A percentile compares a stretch with the other conserved stretches of the same genome.
Evolutionary conservation across 2,888 invertebrate genomes (phyloP).

Genomic region (Pristionchus fissidentatus): DNA sequence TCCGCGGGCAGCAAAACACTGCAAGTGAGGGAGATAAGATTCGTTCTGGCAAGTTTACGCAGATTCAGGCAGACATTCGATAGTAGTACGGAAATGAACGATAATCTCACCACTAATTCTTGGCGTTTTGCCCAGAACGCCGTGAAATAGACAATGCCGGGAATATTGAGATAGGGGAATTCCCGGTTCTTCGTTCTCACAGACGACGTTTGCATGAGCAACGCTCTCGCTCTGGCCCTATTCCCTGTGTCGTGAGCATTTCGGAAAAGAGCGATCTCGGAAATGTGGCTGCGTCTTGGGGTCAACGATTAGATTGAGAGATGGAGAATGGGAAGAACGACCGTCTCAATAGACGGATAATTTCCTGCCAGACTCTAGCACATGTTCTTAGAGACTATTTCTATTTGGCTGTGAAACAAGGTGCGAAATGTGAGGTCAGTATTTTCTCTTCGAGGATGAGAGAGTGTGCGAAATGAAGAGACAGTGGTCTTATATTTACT

Average conservation of each 20-base stretch:
- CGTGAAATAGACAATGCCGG: neutral
- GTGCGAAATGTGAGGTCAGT: too few relatives aligned
- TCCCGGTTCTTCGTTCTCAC: neutral
- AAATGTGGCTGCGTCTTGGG: neutral
- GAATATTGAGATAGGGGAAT: neutral
- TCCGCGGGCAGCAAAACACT: too few relatives aligned
- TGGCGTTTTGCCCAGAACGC: neutral
- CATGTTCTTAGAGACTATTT: neutral
- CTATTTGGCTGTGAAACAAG: neutral
- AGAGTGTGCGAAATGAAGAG: too few relatives aligned
- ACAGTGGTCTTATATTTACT: too few relatives aligned
- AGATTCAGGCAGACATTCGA: neutral
- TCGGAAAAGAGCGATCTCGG: neutral
- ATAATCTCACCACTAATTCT: neutral
- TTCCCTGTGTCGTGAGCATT: neutral
- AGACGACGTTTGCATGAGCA: neutral
- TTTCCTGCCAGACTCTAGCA: neutral
- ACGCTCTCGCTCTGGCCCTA: neutral
- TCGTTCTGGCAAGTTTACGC: neutral
- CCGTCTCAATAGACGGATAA: neutral
- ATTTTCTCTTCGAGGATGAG: neutral
- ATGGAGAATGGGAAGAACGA: neutral
- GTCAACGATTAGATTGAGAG: neutral
- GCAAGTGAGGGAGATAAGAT: neutral
- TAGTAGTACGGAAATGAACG: neutral